Percentiles rank a stretch among this genome's conserved stretches.
phyloP scores from a whole-genome alignment of 92 coral and sea anemone species.

The Epizoanthus scotinus region DNA sequence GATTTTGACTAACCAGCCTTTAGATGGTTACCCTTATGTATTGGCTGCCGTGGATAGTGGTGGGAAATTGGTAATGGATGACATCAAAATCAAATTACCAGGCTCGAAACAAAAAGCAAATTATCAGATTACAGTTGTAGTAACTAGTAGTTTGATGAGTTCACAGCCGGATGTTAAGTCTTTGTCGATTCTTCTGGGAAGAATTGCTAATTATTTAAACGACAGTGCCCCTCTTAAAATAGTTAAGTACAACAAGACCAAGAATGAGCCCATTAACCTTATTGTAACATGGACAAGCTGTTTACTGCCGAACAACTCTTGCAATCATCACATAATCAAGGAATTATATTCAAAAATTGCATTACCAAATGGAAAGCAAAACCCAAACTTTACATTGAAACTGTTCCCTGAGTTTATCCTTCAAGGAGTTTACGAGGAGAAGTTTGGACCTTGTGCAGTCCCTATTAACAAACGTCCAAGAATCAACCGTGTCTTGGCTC shows the following conservation, averaged over 20 bases:
- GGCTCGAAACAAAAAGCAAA: background rate
- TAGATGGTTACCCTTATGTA: slow-evolving; percentile 33
- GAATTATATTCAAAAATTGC: slow-evolving; percentile 24
- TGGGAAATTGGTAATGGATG: slow-evolving; percentile 25
- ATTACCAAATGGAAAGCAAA: slow-evolving; percentile 16
- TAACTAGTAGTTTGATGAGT: slow-evolving; percentile 37
- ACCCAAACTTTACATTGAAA: slow-evolving; percentile 1
- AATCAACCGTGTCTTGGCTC: background rate
- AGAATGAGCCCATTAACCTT: slow-evolving; percentile 33
- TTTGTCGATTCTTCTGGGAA: slow-evolving; percentile 29
- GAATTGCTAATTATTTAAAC: slow-evolving; percentile 14
- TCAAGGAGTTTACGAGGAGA: slow-evolving; percentile 18
- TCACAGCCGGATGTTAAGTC: slow-evolving; percentile 33
- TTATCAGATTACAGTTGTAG: slow-evolving; percentile 41
- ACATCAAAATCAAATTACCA: slow-evolving; percentile 15
- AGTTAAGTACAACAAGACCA: slow-evolving; percentile 41
- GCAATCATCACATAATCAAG: slow-evolving; percentile 16
- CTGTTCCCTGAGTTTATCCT: slow-evolving; percentile 41
- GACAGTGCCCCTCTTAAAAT: slow-evolving; percentile 10
- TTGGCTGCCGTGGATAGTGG: slow-evolving; percentile 49
- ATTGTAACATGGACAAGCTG: slow-evolving; percentile 44
- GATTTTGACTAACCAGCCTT: slow-evolving; percentile 17
- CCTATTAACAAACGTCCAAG: slow-evolving; percentile 34
- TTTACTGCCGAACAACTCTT: slow-evolving; percentile 27
- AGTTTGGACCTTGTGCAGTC: slow-evolving; percentile 21